phyloP scores from a whole-genome alignment of 2,113 vertebrate genomes.

The Steatornis caripensis region DNA sequence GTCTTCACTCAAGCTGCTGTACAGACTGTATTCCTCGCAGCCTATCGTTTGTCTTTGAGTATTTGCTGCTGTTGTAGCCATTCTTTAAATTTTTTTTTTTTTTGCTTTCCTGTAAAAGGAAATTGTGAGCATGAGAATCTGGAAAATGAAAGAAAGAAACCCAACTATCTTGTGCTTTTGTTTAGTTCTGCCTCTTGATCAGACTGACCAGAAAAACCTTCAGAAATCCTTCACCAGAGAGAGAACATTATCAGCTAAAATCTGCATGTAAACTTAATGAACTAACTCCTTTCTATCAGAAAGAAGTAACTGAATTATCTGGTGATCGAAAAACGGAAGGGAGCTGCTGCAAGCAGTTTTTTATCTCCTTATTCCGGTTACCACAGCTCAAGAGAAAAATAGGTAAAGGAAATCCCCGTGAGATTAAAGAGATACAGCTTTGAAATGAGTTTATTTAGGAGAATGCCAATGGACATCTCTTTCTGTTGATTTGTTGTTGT shows the following conservation, averaged over 20 bases:
- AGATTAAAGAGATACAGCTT: not conserved
- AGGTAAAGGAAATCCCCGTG: not conserved
- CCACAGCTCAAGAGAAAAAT: not conserved
- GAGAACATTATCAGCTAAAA: not conserved
- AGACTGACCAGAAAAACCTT: not conserved
- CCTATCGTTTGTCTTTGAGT: slow-evolving; percentile 44
- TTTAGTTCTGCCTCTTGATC: not conserved
- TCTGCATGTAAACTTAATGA: not conserved
- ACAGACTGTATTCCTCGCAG: slow-evolving; percentile 87
- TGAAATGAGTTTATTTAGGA: not conserved
- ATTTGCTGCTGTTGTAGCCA: slow-evolving; percentile 55
- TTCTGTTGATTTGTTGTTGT: not conserved
- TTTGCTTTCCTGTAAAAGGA: not conserved
- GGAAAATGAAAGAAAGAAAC: not conserved
- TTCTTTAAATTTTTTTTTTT: not conserved
- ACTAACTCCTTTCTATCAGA: not conserved
- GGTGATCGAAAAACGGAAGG: not conserved
- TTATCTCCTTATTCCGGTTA: not conserved
- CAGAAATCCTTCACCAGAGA: not conserved
- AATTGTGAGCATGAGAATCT: not conserved
- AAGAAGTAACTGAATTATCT: not conserved
- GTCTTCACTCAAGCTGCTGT: slow-evolving; percentile 85
- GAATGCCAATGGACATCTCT: not conserved
- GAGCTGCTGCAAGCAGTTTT: not conserved
- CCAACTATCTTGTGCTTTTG: not conserved